Percentiles rank a stretch among this genome's conserved stretches.
Evolutionary conservation across 2,797 vertebrate species (phyloP).

Genomic region (Crenichthys baileyi): DNA sequence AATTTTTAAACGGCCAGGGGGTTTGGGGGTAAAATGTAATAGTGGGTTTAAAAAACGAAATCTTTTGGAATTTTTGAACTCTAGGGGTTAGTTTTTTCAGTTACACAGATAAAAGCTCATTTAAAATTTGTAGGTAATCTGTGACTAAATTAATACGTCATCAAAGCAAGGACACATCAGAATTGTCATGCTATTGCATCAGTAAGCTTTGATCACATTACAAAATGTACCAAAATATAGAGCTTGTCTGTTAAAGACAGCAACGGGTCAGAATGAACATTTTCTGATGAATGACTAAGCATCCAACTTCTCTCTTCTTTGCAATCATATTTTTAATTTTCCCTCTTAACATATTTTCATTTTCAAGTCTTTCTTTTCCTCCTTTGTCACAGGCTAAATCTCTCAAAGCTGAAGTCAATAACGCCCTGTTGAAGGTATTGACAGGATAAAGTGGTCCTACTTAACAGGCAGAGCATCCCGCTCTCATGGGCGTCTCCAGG

Average conservation of each 20-base stretch:
- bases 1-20: too few species aligned
- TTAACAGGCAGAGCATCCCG: conserved; percentile 67
- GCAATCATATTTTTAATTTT: background rate
- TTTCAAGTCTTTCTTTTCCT: background rate
- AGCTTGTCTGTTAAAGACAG: background rate
- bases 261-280: background rate
- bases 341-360: background rate
- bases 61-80: background rate
- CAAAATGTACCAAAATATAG: background rate
- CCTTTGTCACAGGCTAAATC: conserved; percentile 5
- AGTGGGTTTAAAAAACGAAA: too few species aligned
- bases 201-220: background rate
- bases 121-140: background rate
- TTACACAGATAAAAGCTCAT: background rate
- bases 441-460: conserved; percentile 80
- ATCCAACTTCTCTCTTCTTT: background rate
- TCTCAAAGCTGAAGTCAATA: conserved; percentile 67
- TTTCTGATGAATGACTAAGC: background rate
- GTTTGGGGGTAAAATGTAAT: too few species aligned
- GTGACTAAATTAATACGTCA: background rate
- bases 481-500: conserved; percentile 65
- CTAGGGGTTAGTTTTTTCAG: background rate
- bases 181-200: background rate
- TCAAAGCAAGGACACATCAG: background rate
- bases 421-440: conserved; percentile 79